Evolutionary conservation across 2,797 vertebrate species (phyloP).

Genomic region (Myotis daubentonii): DNA sequence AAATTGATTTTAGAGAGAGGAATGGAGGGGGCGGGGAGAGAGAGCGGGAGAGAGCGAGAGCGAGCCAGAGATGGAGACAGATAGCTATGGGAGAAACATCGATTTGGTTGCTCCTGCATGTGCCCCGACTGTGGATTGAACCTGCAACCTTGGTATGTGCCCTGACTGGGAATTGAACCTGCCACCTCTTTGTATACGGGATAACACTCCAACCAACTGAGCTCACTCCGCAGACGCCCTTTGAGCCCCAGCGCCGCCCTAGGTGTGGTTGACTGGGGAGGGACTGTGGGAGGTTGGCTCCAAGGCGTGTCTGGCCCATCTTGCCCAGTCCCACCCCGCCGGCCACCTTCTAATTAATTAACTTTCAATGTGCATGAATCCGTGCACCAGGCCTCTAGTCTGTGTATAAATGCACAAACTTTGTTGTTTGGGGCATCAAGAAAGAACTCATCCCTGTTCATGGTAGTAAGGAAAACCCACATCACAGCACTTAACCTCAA

Average conservation of each 20-base stretch:
- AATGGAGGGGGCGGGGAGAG: too few species aligned
- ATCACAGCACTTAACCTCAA: neutral
- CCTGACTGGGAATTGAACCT: neutral
- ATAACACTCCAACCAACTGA: neutral
- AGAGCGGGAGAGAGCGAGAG: neutral
- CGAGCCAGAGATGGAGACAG: neutral
- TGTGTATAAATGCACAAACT: neutral
- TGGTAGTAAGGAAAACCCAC: neutral
- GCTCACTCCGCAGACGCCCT: too few species aligned
- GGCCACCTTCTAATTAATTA: too few species aligned
- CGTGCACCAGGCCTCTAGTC: too few species aligned
- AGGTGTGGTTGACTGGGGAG: too few species aligned
- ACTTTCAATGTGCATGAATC: too few species aligned
- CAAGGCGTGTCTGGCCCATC: too few species aligned
- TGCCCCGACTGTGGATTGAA: neutral
- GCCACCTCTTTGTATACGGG: neutral
- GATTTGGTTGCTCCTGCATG: neutral
- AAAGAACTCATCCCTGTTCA: neutral
- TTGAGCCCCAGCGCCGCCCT: too few species aligned
- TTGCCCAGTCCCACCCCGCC: too few species aligned
- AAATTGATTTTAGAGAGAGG: too few species aligned
- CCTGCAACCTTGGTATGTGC: neutral
- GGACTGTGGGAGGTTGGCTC: too few species aligned
- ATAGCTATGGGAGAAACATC: neutral
- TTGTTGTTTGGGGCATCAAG: neutral